phyloP scores from a whole-genome alignment of 1,140 invertebrate species.

The Hyles euphorbiae region DNA sequence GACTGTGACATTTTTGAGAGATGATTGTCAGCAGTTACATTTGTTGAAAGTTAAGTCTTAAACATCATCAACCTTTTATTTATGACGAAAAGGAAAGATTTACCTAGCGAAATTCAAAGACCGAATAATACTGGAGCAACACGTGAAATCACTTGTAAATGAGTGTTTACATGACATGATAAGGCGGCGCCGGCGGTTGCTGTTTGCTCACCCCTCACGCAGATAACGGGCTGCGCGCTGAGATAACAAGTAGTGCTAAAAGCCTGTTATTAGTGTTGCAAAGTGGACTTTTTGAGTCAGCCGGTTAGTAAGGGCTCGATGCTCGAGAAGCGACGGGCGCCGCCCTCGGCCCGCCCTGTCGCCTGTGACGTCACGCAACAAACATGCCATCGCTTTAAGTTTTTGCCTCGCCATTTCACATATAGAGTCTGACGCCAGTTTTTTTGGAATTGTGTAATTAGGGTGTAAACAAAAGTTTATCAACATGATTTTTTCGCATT shows the following conservation, averaged over 20 bases:
- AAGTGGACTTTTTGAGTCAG: constrained; percentile 51
- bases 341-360: constrained; percentile 65
- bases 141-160: constrained; percentile 60
- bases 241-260: constrained; percentile 58
- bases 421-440: constrained; percentile 71
- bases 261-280: constrained; percentile 53
- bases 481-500: too few relatives aligned
- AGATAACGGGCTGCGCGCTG: constrained; percentile 50
- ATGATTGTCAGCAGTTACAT: background rate
- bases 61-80: too few relatives aligned
- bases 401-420: constrained; percentile 64
- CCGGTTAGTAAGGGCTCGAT: constrained; percentile 37
- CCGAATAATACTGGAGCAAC: constrained; percentile 53
- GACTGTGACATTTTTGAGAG: constrained; percentile 16
- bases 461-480: constrained; percentile 41
- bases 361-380: constrained; percentile 63
- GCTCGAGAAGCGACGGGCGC: constrained; percentile 46
- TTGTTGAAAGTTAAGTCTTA: background rate
- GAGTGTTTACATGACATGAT: constrained; percentile 62
- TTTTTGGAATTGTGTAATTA: constrained; percentile 65
- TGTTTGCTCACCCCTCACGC: constrained; percentile 37
- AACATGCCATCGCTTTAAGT: constrained; percentile 50
- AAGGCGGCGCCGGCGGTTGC: constrained; percentile 66
- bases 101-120: constrained; percentile 60
- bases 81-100: constrained; percentile 6